Evolutionary conservation across 1,140 invertebrate genomes (phyloP).

Genomic region (Mamestra configurata): DNA sequence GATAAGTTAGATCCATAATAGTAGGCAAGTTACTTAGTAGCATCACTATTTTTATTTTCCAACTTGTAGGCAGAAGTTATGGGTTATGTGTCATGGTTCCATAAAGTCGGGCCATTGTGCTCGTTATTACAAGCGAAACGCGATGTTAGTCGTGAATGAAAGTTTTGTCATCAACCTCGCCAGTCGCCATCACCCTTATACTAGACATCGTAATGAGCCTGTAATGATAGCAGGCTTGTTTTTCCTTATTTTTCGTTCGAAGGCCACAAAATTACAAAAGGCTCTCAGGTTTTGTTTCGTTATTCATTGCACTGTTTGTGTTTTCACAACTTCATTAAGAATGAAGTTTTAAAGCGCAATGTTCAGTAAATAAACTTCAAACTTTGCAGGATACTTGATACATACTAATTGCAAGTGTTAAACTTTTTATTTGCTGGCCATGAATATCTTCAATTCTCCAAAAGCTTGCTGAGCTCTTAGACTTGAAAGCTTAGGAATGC

Average conservation of each 20-base stretch:
- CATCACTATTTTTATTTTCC: conserved; percentile 14
- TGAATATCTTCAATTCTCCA: no score
- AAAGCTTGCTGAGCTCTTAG: no score
- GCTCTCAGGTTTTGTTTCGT: background rate
- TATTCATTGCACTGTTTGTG: conserved; percentile 11
- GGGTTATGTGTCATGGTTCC: conserved; percentile 35
- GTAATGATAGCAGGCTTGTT: conserved; percentile 1
- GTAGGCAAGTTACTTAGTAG: background rate
- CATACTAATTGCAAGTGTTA: background rate
- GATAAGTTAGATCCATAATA: no score
- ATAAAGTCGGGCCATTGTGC: conserved; percentile 46
- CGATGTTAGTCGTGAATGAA: conserved; percentile 42
- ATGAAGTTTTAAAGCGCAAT: background rate
- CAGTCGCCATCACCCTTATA: conserved; percentile 12
- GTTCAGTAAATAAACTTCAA: conserved; percentile 10
- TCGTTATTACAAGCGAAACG: conserved; percentile 47
- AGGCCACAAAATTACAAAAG: background rate
- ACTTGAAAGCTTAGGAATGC: background rate
- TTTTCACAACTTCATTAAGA: conserved; percentile 11
- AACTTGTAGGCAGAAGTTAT: conserved; percentile 14
- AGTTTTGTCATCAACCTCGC: conserved; percentile 30
- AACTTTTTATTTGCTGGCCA: background rate
- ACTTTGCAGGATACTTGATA: conserved; percentile 7
- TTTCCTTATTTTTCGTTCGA: background rate
- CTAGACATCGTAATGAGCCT: conserved; percentile 19